Percentiles rank a stretch among this genome's conserved stretches.
These are phyloP conservation scores for Eupleurogrammus muticus DNA, from an alignment of 2,797 vertebrate genomes.

Conservation along the genomic window DNA sequence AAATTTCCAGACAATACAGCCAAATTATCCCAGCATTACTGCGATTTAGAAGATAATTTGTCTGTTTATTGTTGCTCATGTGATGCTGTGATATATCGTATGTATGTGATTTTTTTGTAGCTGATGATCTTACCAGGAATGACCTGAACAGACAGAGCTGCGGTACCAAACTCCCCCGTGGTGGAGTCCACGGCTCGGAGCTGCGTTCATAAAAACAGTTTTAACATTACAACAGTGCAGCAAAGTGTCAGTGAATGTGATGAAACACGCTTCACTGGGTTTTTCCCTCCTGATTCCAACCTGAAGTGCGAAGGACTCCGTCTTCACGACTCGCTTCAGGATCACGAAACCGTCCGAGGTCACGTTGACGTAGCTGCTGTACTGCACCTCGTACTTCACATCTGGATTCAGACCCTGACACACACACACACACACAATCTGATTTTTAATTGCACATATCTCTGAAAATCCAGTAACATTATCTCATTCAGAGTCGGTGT, in stretches of 20 bases:
- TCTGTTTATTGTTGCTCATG: too few species aligned
- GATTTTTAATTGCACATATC: neutral
- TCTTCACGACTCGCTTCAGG: conserved; percentile 80
- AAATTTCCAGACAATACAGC: too few species aligned
- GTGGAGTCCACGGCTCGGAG: conserved; percentile 77
- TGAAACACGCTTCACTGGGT: too few species aligned
- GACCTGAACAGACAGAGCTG: conserved; percentile 82
- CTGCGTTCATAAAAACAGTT: conserved; percentile 47
- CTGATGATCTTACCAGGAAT: conserved; percentile 74
- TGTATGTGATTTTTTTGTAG: too few species aligned
- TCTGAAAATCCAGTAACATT: neutral
- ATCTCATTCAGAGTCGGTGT: neutral
- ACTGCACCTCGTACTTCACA: conserved; percentile 85
- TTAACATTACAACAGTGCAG: neutral
- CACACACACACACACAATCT: neutral
- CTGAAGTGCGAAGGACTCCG: conserved; percentile 82
- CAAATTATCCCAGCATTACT: too few species aligned
- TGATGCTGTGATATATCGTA: too few species aligned
- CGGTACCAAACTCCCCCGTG: conserved; percentile 81
- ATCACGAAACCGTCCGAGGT: conserved; percentile 88
- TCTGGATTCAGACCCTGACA: conserved; percentile 89
- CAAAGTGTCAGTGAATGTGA: rapidly evolving
- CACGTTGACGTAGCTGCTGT: conserved; percentile 87
- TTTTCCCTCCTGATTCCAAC: conserved; percentile 31
- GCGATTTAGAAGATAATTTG: too few species aligned